A percentile compares a stretch with the other conserved stretches of the same genome.
Conservation (phyloP, 2,888 invertebrate genomes). For the Drosophila neotestacea region DNA sequence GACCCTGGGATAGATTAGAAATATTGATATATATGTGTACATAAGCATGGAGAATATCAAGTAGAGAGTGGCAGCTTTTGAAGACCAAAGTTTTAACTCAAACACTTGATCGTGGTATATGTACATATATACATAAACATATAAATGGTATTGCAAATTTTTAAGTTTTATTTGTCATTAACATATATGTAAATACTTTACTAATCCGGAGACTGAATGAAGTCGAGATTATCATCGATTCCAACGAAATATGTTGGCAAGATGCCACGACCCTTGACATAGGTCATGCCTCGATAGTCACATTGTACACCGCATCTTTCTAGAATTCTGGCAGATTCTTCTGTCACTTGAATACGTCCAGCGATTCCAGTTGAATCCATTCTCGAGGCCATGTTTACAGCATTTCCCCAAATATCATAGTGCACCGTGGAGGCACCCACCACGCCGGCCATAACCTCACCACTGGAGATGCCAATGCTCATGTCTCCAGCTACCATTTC, state of each 20-base stretch:
- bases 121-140: no score
- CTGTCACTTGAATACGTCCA: slow-evolving; percentile 92
- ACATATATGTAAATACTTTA: not conserved
- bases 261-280: slow-evolving; percentile 89
- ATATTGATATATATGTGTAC: no score
- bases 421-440: slow-evolving; percentile 97
- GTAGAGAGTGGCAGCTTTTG: no score
- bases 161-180: no score
- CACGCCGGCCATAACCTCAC: slow-evolving; percentile 96
- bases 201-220: not conserved
- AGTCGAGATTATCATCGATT: slow-evolving; percentile 87
- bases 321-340: slow-evolving; percentile 89
- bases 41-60: no score
- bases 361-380: slow-evolving; percentile 96
- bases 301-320: slow-evolving; percentile 89
- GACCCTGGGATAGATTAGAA: slow-evolving; percentile 4
- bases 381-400: slow-evolving; percentile 97
- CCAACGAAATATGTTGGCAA: slow-evolving; percentile 91
- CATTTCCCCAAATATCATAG: slow-evolving; percentile 98
- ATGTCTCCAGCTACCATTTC: slow-evolving; percentile 69
- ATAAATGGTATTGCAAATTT: no score
- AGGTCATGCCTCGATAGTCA: slow-evolving; percentile 89
- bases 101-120: no score
- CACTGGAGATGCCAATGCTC: slow-evolving; percentile 92
- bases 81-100: no score